Percentiles rank a stretch among this genome's conserved stretches.
Conservation (phyloP, 2,113 vertebrate species). For the Phaetusa simplex region DNA sequence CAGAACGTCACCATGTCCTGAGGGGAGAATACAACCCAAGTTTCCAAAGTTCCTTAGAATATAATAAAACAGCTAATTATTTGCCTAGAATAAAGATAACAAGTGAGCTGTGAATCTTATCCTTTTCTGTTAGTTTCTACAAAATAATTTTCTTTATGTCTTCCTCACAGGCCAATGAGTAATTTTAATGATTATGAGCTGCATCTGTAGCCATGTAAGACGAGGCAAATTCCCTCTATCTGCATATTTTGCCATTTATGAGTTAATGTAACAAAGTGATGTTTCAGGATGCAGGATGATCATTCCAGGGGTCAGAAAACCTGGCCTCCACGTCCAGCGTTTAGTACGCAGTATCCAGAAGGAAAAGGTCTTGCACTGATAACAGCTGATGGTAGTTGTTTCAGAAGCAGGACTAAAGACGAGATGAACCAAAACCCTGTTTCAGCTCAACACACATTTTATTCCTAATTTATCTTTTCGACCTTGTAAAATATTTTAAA, state of each 20-base stretch:
- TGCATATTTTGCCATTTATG: not conserved
- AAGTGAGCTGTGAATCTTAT: conserved; percentile 18
- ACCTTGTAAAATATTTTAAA: not conserved
- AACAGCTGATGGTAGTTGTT: not conserved
- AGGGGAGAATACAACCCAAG: not conserved
- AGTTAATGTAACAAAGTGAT: not conserved
- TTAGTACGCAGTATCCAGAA: not conserved
- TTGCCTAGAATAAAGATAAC: conserved; percentile 3
- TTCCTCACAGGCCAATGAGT: conserved; percentile 27
- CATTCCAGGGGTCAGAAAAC: not conserved
- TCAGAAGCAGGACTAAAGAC: not conserved
- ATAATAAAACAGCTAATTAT: conserved; percentile 34
- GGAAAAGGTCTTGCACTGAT: not conserved
- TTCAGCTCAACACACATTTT: not conserved
- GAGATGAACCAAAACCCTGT: not conserved
- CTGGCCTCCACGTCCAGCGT: not conserved
- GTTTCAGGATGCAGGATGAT: not conserved
- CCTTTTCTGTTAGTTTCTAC: not conserved
- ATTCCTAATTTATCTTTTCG: not conserved
- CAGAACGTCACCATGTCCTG: not conserved
- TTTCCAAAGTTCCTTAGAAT: conserved; percentile 8
- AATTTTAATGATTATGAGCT: conserved; percentile 41
- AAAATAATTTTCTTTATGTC: conserved; percentile 17
- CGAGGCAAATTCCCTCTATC: not conserved
- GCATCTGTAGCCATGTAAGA: not conserved